phyloP scores from a whole-genome alignment of 2,888 invertebrate genomes.

The Agrilus mali region DNA sequence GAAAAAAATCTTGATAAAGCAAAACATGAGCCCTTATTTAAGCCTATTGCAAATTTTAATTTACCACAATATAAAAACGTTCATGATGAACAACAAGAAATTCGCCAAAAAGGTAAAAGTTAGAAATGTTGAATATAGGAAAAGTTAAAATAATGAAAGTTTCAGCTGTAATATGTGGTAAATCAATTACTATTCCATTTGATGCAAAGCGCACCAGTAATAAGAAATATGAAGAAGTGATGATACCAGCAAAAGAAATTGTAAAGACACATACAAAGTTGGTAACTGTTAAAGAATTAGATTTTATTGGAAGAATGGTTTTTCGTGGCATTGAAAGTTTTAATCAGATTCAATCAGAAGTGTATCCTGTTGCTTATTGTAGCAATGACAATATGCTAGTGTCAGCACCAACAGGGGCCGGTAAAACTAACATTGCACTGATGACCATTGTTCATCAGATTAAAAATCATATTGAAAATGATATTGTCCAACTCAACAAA shows the following conservation, averaged over 20 bases:
- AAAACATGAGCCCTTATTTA: background rate
- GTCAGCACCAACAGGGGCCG: conserved; percentile 98
- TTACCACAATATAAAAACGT: conserved; percentile 6
- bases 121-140: conserved; percentile 45
- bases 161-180: conserved; percentile 19
- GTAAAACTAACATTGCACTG: conserved; percentile 97
- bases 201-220: conserved; percentile 60
- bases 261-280: no score
- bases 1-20: background rate
- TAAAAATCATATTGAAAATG: conserved; percentile 68
- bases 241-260: conserved; percentile 58
- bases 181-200: conserved; percentile 49
- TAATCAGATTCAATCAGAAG: conserved; percentile 92
- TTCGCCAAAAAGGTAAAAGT: conserved; percentile 52
- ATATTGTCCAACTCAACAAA: conserved; percentile 74
- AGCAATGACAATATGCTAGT: conserved; percentile 95
- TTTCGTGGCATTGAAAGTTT: conserved; percentile 78
- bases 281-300: conserved; percentile 37
- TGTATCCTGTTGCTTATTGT: conserved; percentile 89
- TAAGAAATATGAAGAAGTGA: conserved; percentile 74
- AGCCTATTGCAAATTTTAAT: background rate
- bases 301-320: conserved; percentile 74
- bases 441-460: conserved; percentile 85
- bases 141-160: conserved; percentile 1
- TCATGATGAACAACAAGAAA: conserved; percentile 14